A percentile compares a stretch with the other conserved stretches of the same genome.
Evolutionary conservation across 2,113 vertebrate genomes (phyloP).

Genomic region (Vicugna pacos): DNA sequence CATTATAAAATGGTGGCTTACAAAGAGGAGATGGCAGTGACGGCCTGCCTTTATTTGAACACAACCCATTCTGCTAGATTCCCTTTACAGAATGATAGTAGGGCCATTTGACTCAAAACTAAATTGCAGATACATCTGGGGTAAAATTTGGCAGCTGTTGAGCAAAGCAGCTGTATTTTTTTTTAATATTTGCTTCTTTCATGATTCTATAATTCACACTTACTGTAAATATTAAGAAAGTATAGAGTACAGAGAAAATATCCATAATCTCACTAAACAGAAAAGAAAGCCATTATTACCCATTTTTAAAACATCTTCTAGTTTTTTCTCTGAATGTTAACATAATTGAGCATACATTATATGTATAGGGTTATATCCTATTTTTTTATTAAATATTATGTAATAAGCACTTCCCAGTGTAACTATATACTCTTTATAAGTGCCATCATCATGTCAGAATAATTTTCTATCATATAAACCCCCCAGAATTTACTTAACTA

Average conservation of each 20-base stretch:
- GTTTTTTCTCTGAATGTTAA: constrained; percentile 53
- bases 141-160: constrained; percentile 70
- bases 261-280: constrained; percentile 48
- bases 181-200: constrained; percentile 70
- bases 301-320: constrained; percentile 35
- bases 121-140: constrained; percentile 72
- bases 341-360: background rate
- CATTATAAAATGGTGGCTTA: constrained; percentile 9
- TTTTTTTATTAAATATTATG: constrained; percentile 52
- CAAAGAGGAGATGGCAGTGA: background rate
- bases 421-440: constrained; percentile 35
- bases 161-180: constrained; percentile 77
- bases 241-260: constrained; percentile 55
- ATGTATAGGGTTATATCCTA: background rate
- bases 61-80: constrained; percentile 22
- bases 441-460: background rate
- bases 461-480: background rate
- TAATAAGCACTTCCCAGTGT: background rate
- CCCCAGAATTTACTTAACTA: constrained; percentile 6
- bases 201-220: constrained; percentile 75
- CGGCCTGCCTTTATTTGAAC: constrained; percentile 41
- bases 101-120: constrained; percentile 65
- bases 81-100: constrained; percentile 65
- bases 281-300: constrained; percentile 36
- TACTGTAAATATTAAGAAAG: constrained; percentile 74